Evolutionary conservation across 2,888 invertebrate species (phyloP).

Genomic region (Gryllus longicercus): DNA sequence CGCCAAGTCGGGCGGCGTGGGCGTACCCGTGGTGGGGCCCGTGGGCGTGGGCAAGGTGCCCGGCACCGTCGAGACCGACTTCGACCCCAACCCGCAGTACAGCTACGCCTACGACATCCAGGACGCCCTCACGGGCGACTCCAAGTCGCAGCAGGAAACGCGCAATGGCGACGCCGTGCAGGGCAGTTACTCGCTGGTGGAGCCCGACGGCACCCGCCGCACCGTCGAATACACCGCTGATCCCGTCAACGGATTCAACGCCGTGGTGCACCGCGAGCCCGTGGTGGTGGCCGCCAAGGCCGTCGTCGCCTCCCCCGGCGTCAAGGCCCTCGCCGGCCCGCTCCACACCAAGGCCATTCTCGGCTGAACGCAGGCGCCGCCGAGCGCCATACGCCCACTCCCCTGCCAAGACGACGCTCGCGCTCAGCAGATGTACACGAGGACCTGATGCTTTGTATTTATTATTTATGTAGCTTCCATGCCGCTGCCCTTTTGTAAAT

Average conservation of each 20-base stretch:
- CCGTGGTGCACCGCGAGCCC: slow-evolving; percentile 24
- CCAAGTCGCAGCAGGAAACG: slow-evolving; percentile 1
- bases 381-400: not conserved
- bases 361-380: slow-evolving; percentile 11
- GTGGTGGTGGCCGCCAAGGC: slow-evolving; percentile 28
- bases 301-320: slow-evolving; percentile 33
- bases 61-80: not conserved
- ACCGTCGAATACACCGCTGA: slow-evolving; percentile 27
- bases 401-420: not conserved
- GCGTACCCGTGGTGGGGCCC: slow-evolving; percentile 28
- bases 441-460: not conserved
- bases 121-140: not conserved
- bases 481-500: not conserved
- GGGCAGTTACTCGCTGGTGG: slow-evolving; percentile 26
- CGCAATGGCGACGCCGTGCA: slow-evolving; percentile 17
- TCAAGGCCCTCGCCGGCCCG: slow-evolving; percentile 37
- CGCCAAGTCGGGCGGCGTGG: slow-evolving; percentile 29
- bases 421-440: not conserved
- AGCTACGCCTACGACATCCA: slow-evolving; percentile 5
- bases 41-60: slow-evolving; percentile 23
- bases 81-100: slow-evolving; percentile 1
- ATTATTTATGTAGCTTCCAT: not conserved
- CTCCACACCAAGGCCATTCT: slow-evolving; percentile 39
- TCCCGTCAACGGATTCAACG: slow-evolving; percentile 30
- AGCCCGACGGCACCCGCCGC: slow-evolving; percentile 27